Percentiles rank a stretch among this genome's conserved stretches.
phyloP scores from a whole-genome alignment of 2,888 invertebrate species.

The Schrankia costaestrigalis region DNA sequence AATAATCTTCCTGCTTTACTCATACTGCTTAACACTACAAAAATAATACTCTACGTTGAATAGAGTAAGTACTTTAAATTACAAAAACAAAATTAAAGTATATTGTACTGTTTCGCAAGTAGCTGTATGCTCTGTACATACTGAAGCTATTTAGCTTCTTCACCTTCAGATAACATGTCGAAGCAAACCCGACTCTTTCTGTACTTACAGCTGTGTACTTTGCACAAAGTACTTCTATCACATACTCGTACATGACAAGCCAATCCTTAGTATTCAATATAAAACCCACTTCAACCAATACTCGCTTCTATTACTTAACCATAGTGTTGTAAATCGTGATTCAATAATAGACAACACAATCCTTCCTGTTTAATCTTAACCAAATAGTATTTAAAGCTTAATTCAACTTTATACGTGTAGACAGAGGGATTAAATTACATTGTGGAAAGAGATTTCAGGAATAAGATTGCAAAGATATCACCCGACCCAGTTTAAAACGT shows the following conservation, averaged over 20 bases:
- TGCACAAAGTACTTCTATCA: slow-evolving; percentile 16
- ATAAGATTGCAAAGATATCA: slow-evolving; percentile 28
- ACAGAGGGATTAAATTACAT: slow-evolving; percentile 5
- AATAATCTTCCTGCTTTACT: too few species aligned
- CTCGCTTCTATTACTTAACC: slow-evolving; percentile 3
- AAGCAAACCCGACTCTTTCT: slow-evolving; percentile 22
- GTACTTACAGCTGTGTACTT: slow-evolving; percentile 18
- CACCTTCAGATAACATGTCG: slow-evolving; percentile 21
- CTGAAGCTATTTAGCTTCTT: too few species aligned
- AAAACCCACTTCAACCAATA: not conserved
- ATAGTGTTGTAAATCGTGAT: slow-evolving; percentile 12
- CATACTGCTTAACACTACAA: too few species aligned
- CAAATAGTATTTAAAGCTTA: slow-evolving; percentile 3
- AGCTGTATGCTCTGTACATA: too few species aligned
- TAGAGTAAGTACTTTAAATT: too few species aligned
- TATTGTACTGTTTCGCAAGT: too few species aligned
- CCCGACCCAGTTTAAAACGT: slow-evolving; percentile 39
- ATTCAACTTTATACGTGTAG: slow-evolving; percentile 5
- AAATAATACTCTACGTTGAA: too few species aligned
- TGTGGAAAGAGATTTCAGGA: slow-evolving; percentile 5
- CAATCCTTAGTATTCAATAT: slow-evolving; percentile 11
- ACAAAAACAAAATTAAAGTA: too few species aligned
- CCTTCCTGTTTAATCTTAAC: slow-evolving; percentile 13
- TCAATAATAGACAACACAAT: slow-evolving; percentile 5
- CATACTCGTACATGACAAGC: slow-evolving; percentile 28